These are phyloP conservation scores for Nomada lathburiana DNA, from an alignment of 2,888 invertebrate genomes.

Conservation along the genomic window DNA sequence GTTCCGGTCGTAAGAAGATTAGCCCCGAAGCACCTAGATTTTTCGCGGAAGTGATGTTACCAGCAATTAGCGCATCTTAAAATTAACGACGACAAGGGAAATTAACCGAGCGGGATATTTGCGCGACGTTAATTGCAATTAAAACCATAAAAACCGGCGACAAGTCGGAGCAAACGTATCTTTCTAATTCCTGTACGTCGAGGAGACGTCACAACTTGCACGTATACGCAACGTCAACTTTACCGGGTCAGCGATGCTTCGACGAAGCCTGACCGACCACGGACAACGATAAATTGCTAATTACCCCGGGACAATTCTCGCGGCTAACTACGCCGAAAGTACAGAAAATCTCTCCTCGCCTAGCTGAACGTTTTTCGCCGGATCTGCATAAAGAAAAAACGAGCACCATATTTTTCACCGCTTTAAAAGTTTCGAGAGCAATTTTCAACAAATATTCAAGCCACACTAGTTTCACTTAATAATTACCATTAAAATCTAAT, in stretches of 20 bases:
- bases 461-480: neutral
- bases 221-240: slow-evolving; percentile 31
- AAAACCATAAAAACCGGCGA: slow-evolving; percentile 31
- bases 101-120: slow-evolving; percentile 26
- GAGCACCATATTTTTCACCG: slow-evolving; percentile 1
- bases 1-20: neutral
- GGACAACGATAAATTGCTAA: slow-evolving; percentile 63
- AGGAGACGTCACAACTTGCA: neutral
- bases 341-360: slow-evolving; percentile 29
- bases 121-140: slow-evolving; percentile 49
- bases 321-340: slow-evolving; percentile 30
- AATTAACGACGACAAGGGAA: slow-evolving; percentile 10
- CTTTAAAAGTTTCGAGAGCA: neutral
- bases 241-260: slow-evolving; percentile 26
- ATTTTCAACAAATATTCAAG: neutral
- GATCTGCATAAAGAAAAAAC: neutral
- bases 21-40: neutral
- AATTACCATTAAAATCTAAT: neutral
- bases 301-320: slow-evolving; percentile 45
- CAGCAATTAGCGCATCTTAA: slow-evolving; percentile 27
- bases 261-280: slow-evolving; percentile 33
- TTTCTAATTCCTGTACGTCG: slow-evolving; percentile 15
- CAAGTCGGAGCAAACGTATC: slow-evolving; percentile 20
- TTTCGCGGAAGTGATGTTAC: neutral
- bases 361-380: slow-evolving; percentile 17